phyloP scores from a whole-genome alignment of 2,113 vertebrate species.

The Martes martes region DNA sequence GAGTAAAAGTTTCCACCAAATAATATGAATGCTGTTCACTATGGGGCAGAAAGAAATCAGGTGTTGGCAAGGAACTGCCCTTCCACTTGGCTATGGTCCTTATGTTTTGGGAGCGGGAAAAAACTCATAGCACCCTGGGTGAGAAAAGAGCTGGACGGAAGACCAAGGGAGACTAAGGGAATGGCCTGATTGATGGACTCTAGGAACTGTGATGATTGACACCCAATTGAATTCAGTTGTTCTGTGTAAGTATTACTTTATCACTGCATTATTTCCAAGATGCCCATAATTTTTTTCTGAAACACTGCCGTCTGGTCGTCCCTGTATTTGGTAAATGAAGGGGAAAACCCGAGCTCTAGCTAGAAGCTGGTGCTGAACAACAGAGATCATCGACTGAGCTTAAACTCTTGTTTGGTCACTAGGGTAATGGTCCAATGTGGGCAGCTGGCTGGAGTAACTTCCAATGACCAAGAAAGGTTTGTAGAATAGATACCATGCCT shows the following conservation, averaged over 20 bases:
- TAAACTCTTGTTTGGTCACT: background rate
- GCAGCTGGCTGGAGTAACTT: background rate
- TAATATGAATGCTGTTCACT: background rate
- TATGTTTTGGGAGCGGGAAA: background rate
- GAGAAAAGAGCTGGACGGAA: background rate
- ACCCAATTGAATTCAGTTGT: background rate
- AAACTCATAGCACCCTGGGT: rapidly evolving
- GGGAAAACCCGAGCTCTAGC: background rate
- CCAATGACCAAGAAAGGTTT: background rate
- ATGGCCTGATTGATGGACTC: background rate
- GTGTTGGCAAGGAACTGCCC: background rate
- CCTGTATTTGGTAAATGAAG: background rate
- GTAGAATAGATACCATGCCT: background rate
- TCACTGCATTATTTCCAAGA: background rate
- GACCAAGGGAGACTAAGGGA: background rate
- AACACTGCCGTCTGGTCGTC: background rate
- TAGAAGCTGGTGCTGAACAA: background rate
- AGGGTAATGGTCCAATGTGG: background rate
- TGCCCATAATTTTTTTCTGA: background rate
- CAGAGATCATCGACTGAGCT: background rate
- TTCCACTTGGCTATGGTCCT: background rate
- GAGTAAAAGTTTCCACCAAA: background rate
- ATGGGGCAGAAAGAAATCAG: background rate
- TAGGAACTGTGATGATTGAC: background rate
- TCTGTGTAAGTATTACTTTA: background rate